Base-by-base conservation (phyloP, 2,888 invertebrate species). In the Apamea epomidion region DNA sequence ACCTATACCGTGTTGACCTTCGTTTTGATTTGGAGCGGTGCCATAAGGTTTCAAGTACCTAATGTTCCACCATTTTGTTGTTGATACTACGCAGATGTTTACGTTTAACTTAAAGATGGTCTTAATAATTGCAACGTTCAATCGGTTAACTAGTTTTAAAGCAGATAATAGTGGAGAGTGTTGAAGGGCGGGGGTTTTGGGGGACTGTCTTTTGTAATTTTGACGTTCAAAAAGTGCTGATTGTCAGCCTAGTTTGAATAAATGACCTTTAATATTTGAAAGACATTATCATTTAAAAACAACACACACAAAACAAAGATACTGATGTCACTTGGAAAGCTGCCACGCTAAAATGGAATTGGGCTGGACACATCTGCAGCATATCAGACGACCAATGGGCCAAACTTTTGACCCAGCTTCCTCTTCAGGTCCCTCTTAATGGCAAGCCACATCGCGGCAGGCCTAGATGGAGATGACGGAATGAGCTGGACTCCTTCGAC, bases 11-110 rank as follows among this genome's bases (percentile, higher is more conserved):
- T 18, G 32, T 18, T 76, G 78, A 64, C 58, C 80, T 78, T 58
- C 68, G 12, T 25, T 58, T 4, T 21, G 21, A 80, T 69, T 80
- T 79, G 78, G 80, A 78, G 42, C 29, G 14, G 48, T 71, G 78
- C 80, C 78, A 80, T 42, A 37, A 42, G 32, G 48, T 62, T 74
- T n/a, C 45, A n/a, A 68, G 37, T 69, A 58, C 18, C n/a, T 48
- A 58, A 54, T 18, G 25, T 25, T 10, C 58, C 8, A 58, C 37
- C 68, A 80, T 80, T 77, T 62, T 29, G 51, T 21, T 64, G 78
- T 78, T 29, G 29, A 64, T 77, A 62, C 12, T 29, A 51, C 78
- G 29, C 10, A 21, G n/a, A 25, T 51, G 21, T 76, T 45, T n/a
- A 32, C 18, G 25, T 60, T 75, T 45, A 60, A 14, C 5, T 32